A percentile compares a stretch with the other conserved stretches of the same genome.
Evolutionary conservation across 1,140 invertebrate genomes (phyloP).

Genomic region (Bathynomus jamesi): DNA sequence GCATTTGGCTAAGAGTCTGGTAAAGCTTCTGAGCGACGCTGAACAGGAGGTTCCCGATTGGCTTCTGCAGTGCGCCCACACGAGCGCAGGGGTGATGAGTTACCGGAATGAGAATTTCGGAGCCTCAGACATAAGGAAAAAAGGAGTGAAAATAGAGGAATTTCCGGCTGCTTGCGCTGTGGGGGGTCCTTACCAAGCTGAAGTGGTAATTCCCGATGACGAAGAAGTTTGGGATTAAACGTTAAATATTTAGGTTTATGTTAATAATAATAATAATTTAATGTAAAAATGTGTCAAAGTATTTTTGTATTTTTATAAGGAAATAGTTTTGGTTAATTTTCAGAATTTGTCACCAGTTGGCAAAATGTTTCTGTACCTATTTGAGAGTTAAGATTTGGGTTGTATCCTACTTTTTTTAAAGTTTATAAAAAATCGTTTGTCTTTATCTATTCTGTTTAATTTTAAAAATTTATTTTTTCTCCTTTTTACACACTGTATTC

Average conservation of each 20-base stretch:
- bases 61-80: not conserved
- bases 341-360: too few relatives aligned
- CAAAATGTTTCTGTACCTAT: too few relatives aligned
- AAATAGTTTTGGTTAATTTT: too few relatives aligned
- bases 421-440: too few relatives aligned
- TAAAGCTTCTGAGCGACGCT: conserved; percentile 56
- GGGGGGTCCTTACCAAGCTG: not conserved
- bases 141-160: not conserved
- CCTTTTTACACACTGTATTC: too few relatives aligned
- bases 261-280: too few relatives aligned
- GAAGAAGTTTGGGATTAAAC: not conserved
- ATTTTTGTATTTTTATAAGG: too few relatives aligned
- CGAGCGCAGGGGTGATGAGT: not conserved
- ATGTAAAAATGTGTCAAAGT: too few relatives aligned
- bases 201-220: not conserved
- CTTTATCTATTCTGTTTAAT: too few relatives aligned
- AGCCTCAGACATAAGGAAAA: not conserved
- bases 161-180: not conserved
- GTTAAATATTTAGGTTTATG: not conserved
- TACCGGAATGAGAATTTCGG: not conserved
- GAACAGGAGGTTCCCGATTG: not conserved
- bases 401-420: too few relatives aligned
- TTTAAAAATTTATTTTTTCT: too few relatives aligned
- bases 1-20: conserved; percentile 54
- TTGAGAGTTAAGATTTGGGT: too few relatives aligned